Base-by-base conservation (phyloP, 1,140 invertebrate species). In the Lordiphosa mommai region DNA sequence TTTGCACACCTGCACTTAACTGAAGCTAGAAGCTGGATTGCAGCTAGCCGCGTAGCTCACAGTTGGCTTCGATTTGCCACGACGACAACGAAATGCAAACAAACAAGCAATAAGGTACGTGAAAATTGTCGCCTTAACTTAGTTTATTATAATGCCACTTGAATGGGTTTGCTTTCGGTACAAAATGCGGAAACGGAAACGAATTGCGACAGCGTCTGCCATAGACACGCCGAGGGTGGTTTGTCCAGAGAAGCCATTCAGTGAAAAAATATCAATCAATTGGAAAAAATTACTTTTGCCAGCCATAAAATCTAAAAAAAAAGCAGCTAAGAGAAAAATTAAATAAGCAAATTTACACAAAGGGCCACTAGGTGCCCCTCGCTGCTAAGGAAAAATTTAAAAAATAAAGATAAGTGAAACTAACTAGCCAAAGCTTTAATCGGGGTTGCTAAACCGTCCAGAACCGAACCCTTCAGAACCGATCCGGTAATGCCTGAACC, bases 111-210 rank as follows among this genome's bases (percentile, higher is more conserved):
- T 82, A 76, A 71, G 76, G 77, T 63, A 68, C 61, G 34, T 60
- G 57, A 52, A 76, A 84, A 82, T 82, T 84, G 76, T 84, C 76
- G 77, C 61, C 72, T 82, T 80, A 80, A 80, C 76, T 80, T 82
- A 76, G 76, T 82, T 76, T 82, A 70, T 70, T 66, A 82, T 82
- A 82, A 82, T 84, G 77, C 76, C 76, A 82, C 76, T 82, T 82
- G 76, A 71, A 82, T 80, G 70, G 59, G 76, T 74, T 80, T 72
- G 69, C 63, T 32, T 56, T 34, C 13, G 61, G 61, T 20, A 44
- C 48, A 64, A 64, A 64, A 63, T 66, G 51, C 51, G 44, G 30
- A 37, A 44, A 32, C 33, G 44, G 49, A 61, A 48, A 56, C 63
- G 73, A 37, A 48, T 48, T 48, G 30, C 34, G 30, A 46, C 5